Percentiles rank a stretch among this genome's conserved stretches.
phyloP scores from a whole-genome alignment of 2,797 vertebrate species.

The Eulemur coronatus region DNA sequence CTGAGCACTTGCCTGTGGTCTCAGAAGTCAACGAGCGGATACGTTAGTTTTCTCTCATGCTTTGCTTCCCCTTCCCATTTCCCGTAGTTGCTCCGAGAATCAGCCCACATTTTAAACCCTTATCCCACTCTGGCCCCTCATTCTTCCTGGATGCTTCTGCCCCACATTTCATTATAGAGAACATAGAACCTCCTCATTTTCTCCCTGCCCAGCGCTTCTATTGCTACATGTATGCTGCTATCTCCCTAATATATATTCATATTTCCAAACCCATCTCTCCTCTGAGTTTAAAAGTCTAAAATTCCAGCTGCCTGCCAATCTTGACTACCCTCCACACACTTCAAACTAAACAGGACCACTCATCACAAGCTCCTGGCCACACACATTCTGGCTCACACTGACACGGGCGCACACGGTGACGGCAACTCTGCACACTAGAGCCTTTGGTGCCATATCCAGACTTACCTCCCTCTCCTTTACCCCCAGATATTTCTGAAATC shows the following conservation, averaged over 20 bases:
- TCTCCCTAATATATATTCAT: not conserved
- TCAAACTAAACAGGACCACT: not conserved
- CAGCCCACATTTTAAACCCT: not conserved
- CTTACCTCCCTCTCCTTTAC: not conserved
- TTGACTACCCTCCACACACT: not conserved
- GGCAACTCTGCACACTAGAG: not conserved
- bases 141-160: not conserved
- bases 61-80: not conserved
- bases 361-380: not conserved
- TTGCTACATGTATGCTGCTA: not conserved
- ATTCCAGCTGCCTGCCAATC: not conserved
- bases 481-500: not conserved
- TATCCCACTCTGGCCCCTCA: not conserved
- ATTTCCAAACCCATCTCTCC: not conserved
- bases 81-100: not conserved
- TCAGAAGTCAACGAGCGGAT: rapidly evolving
- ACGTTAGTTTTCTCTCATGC: not conserved
- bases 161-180: not conserved
- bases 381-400: not conserved
- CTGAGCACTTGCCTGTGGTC: not conserved
- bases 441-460: too few species aligned
- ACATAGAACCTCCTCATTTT: not conserved
- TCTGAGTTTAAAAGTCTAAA: not conserved
- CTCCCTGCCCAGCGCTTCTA: not conserved
- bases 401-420: rapidly evolving